Evolutionary conservation across 1,140 invertebrate species (phyloP).

Genomic region (Trichonephila inaurata): DNA sequence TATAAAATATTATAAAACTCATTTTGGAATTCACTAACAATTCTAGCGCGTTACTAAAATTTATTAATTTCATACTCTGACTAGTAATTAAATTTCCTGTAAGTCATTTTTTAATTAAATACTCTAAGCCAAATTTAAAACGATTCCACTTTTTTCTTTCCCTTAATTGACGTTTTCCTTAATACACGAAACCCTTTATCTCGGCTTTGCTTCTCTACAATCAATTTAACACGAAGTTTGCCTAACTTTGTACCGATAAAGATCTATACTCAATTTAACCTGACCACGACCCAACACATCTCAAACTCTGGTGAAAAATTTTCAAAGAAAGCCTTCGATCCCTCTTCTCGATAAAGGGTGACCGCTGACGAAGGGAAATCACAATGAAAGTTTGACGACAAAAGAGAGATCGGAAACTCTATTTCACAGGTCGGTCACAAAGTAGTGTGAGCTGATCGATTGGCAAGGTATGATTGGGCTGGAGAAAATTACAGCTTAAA

Average conservation of each 20-base stretch:
- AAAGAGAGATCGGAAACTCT: constrained; percentile 29
- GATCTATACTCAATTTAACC: not conserved
- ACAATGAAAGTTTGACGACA: constrained; percentile 20
- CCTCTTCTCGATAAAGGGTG: not conserved
- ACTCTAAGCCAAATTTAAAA: too few relatives aligned
- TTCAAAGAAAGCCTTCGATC: not conserved
- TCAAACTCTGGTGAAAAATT: not conserved
- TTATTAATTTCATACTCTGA: too few relatives aligned
- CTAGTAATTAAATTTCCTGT: too few relatives aligned
- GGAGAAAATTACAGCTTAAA: constrained; percentile 76
- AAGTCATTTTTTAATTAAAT: too few relatives aligned
- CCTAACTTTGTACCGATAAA: not conserved
- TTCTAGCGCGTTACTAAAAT: too few relatives aligned
- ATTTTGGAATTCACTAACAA: too few relatives aligned
- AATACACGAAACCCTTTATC: too few relatives aligned
- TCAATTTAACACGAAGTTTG: not conserved
- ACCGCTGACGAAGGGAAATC: not conserved
- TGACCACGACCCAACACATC: not conserved
- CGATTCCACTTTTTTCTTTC: too few relatives aligned
- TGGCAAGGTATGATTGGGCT: constrained; percentile 72
- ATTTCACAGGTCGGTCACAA: constrained; percentile 31
- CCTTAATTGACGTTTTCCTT: too few relatives aligned
- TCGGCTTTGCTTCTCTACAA: too few relatives aligned
- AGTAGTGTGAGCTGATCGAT: constrained; percentile 54
- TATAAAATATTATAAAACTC: too few relatives aligned